These are phyloP conservation scores for Lycocorax pyrrhopterus DNA, from an alignment of 2,113 vertebrate species.

Conservation along the genomic window DNA sequence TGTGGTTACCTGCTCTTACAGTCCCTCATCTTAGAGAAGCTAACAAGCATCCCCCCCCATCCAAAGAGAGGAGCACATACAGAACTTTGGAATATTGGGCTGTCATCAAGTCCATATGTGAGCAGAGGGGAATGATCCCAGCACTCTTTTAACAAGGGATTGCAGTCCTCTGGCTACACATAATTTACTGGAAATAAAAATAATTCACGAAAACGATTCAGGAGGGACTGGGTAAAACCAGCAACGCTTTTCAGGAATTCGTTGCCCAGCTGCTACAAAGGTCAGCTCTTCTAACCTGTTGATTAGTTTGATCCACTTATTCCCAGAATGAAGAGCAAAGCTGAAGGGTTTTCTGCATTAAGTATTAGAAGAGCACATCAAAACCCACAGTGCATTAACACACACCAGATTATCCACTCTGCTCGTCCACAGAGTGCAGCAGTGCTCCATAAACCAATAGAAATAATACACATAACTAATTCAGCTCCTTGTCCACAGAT, in stretches of 20 bases:
- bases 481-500: background rate
- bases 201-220: background rate
- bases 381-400: background rate
- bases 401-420: background rate
- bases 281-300: background rate
- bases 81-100: background rate
- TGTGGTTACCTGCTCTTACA: background rate
- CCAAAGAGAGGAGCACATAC: background rate
- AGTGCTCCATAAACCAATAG: background rate
- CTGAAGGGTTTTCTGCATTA: background rate
- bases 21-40: background rate
- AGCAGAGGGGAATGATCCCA: background rate
- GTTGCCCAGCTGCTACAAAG: background rate
- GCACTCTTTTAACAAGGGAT: background rate
- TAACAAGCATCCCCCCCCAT: background rate
- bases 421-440: background rate
- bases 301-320: background rate
- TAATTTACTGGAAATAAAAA: constrained; percentile 4
- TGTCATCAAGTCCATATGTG: background rate
- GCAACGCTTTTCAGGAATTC: background rate
- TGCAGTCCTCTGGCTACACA: background rate
- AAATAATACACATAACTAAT: background rate
- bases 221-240: background rate
- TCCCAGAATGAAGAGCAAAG: background rate
- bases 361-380: background rate